Conservation (phyloP, 2,797 vertebrate species). For the Anniella stebbinsi region DNA sequence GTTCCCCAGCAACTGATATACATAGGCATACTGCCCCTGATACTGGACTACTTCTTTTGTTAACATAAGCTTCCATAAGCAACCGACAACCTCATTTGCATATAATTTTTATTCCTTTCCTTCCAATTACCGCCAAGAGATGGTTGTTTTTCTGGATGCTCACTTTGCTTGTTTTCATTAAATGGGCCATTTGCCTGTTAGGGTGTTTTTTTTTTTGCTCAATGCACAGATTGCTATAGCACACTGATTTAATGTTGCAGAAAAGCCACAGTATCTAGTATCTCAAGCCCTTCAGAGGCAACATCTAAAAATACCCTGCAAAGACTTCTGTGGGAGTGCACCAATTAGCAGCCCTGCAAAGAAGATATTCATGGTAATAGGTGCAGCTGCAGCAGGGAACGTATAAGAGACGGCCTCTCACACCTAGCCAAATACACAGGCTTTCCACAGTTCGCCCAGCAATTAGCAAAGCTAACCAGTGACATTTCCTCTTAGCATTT, state of each 20-base stretch:
- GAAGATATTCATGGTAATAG: background rate
- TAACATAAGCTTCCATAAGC: background rate
- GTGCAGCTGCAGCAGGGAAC: background rate
- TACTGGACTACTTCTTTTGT: background rate
- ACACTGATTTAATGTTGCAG: conserved; percentile 11
- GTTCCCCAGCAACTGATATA: too few species aligned
- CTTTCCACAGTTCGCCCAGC: background rate
- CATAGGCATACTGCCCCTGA: too few species aligned
- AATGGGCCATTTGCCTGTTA: background rate
- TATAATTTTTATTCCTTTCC: background rate
- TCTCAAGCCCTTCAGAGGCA: conserved; percentile 23
- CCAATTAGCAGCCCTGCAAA: conserved; percentile 2
- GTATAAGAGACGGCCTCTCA: background rate
- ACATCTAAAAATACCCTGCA: conserved; percentile 33
- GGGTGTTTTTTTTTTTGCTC: background rate
- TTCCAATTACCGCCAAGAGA: background rate
- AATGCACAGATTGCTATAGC: background rate
- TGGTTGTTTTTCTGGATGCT: background rate
- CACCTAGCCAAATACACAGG: background rate
- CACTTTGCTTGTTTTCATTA: conserved; percentile 10
- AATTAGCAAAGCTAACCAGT: conserved; percentile 10
- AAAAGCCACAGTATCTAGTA: background rate
- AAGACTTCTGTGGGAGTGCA: background rate
- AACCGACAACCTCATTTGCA: background rate
- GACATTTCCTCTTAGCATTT: conserved; percentile 1